These are phyloP conservation scores for Chelon auratus DNA, from an alignment of 2,797 vertebrate species.

Conservation along the genomic window DNA sequence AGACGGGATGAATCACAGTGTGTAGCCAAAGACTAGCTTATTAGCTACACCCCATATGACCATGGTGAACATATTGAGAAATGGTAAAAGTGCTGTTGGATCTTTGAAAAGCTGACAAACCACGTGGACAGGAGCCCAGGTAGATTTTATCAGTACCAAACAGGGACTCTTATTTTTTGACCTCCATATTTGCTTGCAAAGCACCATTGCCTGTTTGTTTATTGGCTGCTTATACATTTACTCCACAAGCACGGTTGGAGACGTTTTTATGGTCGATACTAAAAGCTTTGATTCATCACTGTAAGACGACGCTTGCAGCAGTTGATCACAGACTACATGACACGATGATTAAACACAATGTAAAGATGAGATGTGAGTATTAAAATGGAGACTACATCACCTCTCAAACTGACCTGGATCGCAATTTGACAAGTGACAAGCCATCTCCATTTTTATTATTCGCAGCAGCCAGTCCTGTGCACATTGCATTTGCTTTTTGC, in stretches of 20 bases:
- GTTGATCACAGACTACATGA: neutral
- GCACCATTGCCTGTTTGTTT: slow-evolving; percentile 29
- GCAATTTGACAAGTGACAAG: slow-evolving; percentile 19
- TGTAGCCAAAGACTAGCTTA: slow-evolving; percentile 43
- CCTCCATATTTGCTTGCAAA: slow-evolving; percentile 41
- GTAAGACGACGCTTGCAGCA: neutral
- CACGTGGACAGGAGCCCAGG: slow-evolving; percentile 34
- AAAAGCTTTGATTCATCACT: slow-evolving; percentile 16
- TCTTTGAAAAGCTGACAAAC: slow-evolving; percentile 33
- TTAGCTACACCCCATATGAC: slow-evolving; percentile 53
- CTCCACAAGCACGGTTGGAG: neutral
- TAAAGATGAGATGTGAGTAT: neutral
- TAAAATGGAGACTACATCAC: slow-evolving; percentile 20
- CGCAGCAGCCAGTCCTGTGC: neutral
- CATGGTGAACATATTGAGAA: slow-evolving; percentile 43
- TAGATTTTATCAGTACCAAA: slow-evolving; percentile 22
- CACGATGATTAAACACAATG: neutral
- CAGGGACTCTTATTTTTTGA: slow-evolving; percentile 21
- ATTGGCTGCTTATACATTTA: slow-evolving; percentile 22
- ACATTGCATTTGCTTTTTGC: slow-evolving; percentile 3
- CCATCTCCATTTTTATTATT: slow-evolving; percentile 7
- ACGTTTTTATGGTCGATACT: slow-evolving; percentile 20
- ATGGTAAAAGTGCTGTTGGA: slow-evolving; percentile 41
- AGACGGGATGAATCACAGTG: slow-evolving; percentile 68
- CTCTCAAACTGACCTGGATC: neutral